These are phyloP conservation scores for Rotaria socialis DNA, from an alignment of 2,888 invertebrate genomes.

Conservation along the genomic window DNA sequence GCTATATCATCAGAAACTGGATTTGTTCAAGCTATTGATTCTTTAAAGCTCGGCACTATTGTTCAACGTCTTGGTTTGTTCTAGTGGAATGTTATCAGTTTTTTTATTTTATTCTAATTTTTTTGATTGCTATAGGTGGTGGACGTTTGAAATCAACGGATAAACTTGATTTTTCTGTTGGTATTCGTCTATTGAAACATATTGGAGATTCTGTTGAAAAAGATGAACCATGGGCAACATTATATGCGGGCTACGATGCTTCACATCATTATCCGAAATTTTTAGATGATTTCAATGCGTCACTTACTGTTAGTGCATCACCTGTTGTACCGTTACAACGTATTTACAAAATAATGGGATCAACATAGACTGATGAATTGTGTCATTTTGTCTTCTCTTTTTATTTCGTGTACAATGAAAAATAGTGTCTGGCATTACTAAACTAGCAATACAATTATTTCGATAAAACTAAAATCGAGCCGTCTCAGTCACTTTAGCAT, in stretches of 20 bases:
- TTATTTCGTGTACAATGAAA: too few relatives aligned
- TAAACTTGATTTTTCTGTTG: conserved; percentile 60
- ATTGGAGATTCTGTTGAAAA: conserved; percentile 51
- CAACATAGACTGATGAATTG: not conserved
- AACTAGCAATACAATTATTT: too few relatives aligned
- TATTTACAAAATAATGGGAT: not conserved
- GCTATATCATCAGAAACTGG: conserved; percentile 47
- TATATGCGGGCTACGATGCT: not conserved
- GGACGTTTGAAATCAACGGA: conserved; percentile 58
- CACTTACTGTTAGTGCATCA: not conserved
- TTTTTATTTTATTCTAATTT: conserved; percentile 50
- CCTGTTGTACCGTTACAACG: not conserved
- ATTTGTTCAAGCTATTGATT: conserved; percentile 40
- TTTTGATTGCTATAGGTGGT: conserved; percentile 62
- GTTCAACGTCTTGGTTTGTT: not conserved
- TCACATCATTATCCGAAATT: not conserved
- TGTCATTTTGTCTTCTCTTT: too few relatives aligned
- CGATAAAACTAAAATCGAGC: too few relatives aligned
- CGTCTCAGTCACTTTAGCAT: too few relatives aligned
- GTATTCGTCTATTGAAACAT: conserved; percentile 57
- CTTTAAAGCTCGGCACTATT: conserved; percentile 42
- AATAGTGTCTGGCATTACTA: too few relatives aligned
- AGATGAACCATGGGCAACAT: conserved; percentile 49
- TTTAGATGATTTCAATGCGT: not conserved
- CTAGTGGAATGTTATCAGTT: not conserved